Base-by-base conservation (phyloP, 2,888 invertebrate genomes). In the Platerodrilus igneus region DNA sequence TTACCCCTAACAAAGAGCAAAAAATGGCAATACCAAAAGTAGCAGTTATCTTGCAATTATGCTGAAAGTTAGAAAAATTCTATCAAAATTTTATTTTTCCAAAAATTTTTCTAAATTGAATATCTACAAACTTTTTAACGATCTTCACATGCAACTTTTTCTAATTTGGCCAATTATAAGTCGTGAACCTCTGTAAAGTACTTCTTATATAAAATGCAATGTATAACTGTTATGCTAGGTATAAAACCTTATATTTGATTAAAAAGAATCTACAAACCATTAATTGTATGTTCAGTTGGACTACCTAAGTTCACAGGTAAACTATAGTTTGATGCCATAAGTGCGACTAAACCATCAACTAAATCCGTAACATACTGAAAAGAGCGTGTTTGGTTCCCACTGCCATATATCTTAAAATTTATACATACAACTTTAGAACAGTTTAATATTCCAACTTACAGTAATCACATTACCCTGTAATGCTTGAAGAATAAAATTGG, bases 321-420 rank as follows among this genome's bases (percentile, higher is more conserved):
- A 0, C 89, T 83, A 66, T 90, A 95, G 71, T 93, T 94, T 9
- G 92, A 88, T 38, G 83, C 83, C 99, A 99, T 99, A 28, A 99
- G 70, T 0, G 82, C 76, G 20, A 96, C 77, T 30, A 99, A 72
- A 0, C 99, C 99, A 58, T 95, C 92, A 0, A 99, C 93, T 51
- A 99, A 75, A 73, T 99, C 99, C 5, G 89, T 87, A 7, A 99
- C 91, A 63, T 96, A 99, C 69, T 97, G 97, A 72, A 99, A 99
- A 0, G 97, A 97, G 35, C 99, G 77, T 0, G 99, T 91, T 67
- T 91, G 91, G 58, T 81, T 83, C 13, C 91, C 91, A 58, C 85
- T 84, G 2, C 90, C 91, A 60, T 91, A 90, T 4, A 87, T 76
- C 82, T 42, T 1, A 33, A 42, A 11, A 37, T 42, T 32, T 28